A percentile compares a stretch with the other conserved stretches of the same genome.
phyloP scores from a whole-genome alignment of 2,888 invertebrate genomes.

The Liposcelis brunnea region DNA sequence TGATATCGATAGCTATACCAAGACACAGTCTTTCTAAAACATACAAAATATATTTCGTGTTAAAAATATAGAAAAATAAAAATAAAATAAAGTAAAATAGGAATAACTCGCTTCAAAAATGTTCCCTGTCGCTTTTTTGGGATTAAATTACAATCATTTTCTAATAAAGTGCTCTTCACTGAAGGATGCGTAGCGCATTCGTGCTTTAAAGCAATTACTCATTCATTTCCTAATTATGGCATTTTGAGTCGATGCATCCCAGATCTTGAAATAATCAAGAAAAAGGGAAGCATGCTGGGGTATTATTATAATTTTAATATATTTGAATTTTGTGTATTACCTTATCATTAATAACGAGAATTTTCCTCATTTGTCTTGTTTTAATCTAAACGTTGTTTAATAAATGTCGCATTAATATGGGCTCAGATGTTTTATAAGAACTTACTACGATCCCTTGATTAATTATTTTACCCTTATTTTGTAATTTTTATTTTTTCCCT shows the following conservation, averaged over 20 bases:
- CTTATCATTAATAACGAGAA: too few species aligned
- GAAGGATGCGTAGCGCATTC: too few species aligned
- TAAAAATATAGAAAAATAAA: slow-evolving; percentile 1
- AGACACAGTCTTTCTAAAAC: slow-evolving; percentile 4
- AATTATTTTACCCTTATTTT: too few species aligned
- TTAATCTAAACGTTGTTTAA: not conserved
- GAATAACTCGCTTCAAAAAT: slow-evolving; percentile 3
- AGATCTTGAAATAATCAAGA: not conserved
- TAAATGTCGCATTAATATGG: too few species aligned
- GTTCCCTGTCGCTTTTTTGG: too few species aligned
- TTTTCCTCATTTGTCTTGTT: not conserved
- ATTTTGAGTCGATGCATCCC: too few species aligned
- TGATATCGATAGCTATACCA: not conserved
- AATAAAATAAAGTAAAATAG: not conserved
- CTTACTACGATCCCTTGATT: too few species aligned
- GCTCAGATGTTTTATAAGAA: not conserved
- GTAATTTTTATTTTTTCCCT: too few species aligned
- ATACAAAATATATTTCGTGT: not conserved
- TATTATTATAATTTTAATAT: not conserved
- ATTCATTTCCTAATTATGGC: too few species aligned
- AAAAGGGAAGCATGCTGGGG: not conserved
- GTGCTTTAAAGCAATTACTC: too few species aligned
- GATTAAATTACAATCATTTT: too few species aligned
- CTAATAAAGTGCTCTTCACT: too few species aligned
- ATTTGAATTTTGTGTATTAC: not conserved